Evolutionary conservation across 2,113 vertebrate genomes (phyloP), one percentile per base, ranked within the genome.

Genomic region (Lanius collurio): DNA sequence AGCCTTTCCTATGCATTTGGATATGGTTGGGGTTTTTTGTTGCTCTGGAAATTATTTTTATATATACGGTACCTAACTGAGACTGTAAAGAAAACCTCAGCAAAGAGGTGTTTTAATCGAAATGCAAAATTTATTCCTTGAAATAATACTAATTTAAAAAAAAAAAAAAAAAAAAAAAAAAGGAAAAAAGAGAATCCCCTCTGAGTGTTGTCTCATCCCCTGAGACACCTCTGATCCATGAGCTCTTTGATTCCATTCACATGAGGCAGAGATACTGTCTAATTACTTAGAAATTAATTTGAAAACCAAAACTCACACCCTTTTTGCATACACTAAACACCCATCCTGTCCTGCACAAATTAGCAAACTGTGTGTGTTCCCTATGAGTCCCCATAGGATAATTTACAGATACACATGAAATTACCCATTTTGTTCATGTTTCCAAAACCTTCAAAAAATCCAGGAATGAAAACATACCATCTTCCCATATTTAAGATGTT

Each of bases 211-310:
- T 89, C 33, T 94, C 23, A 26, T 49, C 42, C 11, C 0, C 85
- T 87, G 83, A 79, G 70, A 47, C 31, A n/a, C 47, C 81, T 83
- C 39, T 90, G 77, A 92, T 95, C 75, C 44, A 52, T 49, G 56
- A 85, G 79, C 59, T 77, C 60, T 96, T 95, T 96, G 76, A 70
- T 93, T 97, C 76, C 94, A 69, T 77, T 73, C 93, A 44, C 82
- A 88, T 33, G 84, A 91, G 85, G 46, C 75, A 90, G 28, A 90
- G 23, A 88, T 60, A 56, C 60, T 81, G 63, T 85, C 47, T 93
- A 93, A 96, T 93, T 93, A 86, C 79, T 44, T 28, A 81, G 49
- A 92, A 80, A 94, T 87, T 80, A 74, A 77, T 91, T 75, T 86
- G 44, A 60, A 87, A 92, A 65, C 18, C 37, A 62, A 83, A 85